These are phyloP conservation scores for Tupaia tana DNA, from an alignment of 2,113 vertebrate species.

Conservation along the genomic window DNA sequence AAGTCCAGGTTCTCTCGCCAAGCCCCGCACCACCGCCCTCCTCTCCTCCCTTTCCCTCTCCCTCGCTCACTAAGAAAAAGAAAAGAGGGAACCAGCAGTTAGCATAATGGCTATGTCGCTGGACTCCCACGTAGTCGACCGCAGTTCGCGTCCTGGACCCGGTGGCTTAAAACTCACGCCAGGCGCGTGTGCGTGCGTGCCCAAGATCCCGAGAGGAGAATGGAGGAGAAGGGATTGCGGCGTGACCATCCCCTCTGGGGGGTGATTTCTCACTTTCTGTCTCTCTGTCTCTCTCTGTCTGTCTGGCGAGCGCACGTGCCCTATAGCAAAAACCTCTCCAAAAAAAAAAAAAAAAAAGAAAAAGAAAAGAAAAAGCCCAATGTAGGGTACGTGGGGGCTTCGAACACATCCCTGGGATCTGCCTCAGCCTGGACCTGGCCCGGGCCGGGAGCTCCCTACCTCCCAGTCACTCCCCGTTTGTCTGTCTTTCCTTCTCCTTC, in stretches of 20 bases:
- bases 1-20: not conserved
- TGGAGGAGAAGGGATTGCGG: too few species aligned
- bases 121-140: too few species aligned
- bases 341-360: not conserved
- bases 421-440: not conserved
- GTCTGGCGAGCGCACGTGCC: too few species aligned
- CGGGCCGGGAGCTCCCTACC: not conserved
- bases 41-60: rapidly evolving
- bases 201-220: too few species aligned
- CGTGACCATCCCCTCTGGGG: too few species aligned
- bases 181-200: too few species aligned
- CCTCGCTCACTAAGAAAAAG: not conserved
- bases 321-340: too few species aligned
- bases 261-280: too few species aligned
- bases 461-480: rapidly evolving
- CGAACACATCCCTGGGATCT: not conserved
- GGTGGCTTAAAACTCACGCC: too few species aligned
- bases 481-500: not conserved
- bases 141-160: too few species aligned
- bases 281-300: too few species aligned
- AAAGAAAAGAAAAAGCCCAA: not conserved
- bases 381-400: not conserved
- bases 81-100: not conserved
- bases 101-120: too few species aligned
- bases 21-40: not conserved